Evolutionary conservation across 2,113 vertebrate species (phyloP).

Genomic region (Panurus biarmicus): DNA sequence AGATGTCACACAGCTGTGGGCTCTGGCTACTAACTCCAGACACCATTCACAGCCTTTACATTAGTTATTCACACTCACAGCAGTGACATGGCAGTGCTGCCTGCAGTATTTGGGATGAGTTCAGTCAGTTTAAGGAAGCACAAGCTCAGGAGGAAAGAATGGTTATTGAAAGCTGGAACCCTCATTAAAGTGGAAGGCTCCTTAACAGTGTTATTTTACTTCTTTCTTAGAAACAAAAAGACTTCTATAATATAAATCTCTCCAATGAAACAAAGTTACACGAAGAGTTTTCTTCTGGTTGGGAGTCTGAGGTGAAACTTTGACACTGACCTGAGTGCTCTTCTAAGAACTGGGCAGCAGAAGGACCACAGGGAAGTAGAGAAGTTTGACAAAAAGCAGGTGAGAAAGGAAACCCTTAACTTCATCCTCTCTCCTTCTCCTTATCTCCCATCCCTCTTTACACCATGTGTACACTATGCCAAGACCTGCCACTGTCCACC

Average conservation of each 20-base stretch:
- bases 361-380: background rate
- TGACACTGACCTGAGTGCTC: background rate
- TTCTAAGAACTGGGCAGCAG: background rate
- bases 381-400: background rate
- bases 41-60: background rate
- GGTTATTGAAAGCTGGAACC: background rate
- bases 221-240: background rate
- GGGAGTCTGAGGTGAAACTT: background rate
- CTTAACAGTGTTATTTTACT: background rate
- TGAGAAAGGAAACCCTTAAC: background rate
- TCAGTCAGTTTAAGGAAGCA: background rate
- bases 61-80: background rate
- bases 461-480: accelerated
- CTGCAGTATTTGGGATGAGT: background rate
- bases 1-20: background rate
- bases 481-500: background rate
- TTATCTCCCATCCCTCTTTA: background rate
- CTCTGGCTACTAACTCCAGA: background rate
- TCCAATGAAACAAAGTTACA: background rate
- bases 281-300: background rate
- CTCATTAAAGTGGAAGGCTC: background rate
- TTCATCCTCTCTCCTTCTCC: background rate
- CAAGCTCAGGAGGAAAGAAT: background rate
- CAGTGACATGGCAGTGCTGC: background rate
- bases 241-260: background rate